phyloP scores from a whole-genome alignment of 2,797 vertebrate genomes.

The Arremon brunneinucha region DNA sequence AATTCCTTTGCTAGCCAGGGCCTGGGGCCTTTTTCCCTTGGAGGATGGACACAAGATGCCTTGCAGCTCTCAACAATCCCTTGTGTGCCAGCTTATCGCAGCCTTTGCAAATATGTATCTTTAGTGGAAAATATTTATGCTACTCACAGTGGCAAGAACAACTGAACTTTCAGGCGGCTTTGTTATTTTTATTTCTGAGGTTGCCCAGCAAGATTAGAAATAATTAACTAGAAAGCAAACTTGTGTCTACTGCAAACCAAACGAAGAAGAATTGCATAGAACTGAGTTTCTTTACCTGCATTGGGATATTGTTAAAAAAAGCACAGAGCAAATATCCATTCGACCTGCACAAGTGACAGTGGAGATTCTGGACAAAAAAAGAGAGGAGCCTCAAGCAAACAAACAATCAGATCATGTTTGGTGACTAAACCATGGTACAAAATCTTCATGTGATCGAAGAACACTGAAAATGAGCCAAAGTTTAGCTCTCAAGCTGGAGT shows the following conservation, averaged over 20 bases:
- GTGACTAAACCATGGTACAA: neutral
- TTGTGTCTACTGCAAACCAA: neutral
- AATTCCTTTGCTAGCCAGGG: neutral
- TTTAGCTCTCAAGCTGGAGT: neutral
- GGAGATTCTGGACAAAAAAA: neutral
- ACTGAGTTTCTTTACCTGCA: neutral
- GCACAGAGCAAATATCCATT: neutral
- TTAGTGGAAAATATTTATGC: neutral
- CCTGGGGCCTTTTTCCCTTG: neutral
- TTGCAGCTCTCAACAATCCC: neutral
- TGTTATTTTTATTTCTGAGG: constrained; percentile 1
- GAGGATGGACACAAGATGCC: neutral
- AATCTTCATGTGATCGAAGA: neutral
- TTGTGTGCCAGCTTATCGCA: neutral
- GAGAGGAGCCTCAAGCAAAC: neutral
- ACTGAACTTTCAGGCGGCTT: neutral
- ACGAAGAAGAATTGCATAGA: neutral
- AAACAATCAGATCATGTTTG: neutral
- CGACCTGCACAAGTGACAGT: neutral
- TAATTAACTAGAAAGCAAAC: constrained; percentile 50
- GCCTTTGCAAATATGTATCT: neutral
- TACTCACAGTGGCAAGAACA: neutral
- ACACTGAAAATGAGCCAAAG: neutral
- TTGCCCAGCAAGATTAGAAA: constrained; percentile 24
- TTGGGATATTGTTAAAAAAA: neutral